phyloP scores from a whole-genome alignment of 30 jellyfish, hydroid and myxozoan genomes.

The Calvadosia cruxmelitensis region DNA sequence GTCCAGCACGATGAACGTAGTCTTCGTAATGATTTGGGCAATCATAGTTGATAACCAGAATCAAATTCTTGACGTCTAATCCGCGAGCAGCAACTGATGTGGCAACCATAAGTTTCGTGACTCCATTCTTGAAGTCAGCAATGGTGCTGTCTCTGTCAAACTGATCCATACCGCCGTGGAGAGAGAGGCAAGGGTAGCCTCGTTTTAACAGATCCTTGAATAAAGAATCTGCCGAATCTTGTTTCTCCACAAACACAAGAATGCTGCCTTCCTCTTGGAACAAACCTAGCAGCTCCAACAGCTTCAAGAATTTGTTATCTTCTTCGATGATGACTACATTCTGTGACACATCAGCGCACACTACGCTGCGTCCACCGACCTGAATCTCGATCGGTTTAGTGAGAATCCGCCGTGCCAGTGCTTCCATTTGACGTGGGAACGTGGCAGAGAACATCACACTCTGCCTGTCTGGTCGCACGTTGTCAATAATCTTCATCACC shows the following conservation, averaged over 20 bases:
- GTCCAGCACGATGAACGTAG: constrained; percentile 96
- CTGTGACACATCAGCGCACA: constrained; percentile 89
- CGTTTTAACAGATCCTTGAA: constrained; percentile 82
- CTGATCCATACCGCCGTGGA: constrained; percentile 99
- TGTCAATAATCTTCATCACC: constrained; percentile 85
- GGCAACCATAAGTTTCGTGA: constrained; percentile 81
- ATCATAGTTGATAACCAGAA: constrained; percentile 82
- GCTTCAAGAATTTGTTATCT: constrained; percentile 83
- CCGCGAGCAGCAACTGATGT: constrained; percentile 99
- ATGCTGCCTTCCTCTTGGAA: constrained; percentile 84
- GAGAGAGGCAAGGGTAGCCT: constrained; percentile 93
- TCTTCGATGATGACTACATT: constrained; percentile 81
- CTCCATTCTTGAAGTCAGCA: constrained; percentile 93
- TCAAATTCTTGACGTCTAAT: constrained; percentile 87
- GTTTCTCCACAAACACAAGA: constrained; percentile 89
- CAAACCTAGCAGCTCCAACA: constrained; percentile 83
- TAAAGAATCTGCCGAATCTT: constrained; percentile 87
- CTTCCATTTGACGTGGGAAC: constrained; percentile 94
- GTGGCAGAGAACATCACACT: constrained; percentile 98
- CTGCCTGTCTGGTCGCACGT: constrained; percentile 91
- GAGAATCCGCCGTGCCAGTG: constrained; percentile 83
- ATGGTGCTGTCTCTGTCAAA: constrained; percentile 96
- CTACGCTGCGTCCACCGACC: constrained; percentile 97
- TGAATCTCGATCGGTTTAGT: constrained; percentile 83
- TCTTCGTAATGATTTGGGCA: constrained; percentile 99